These are phyloP conservation scores for Centropristis striata DNA, from an alignment of 2,113 vertebrate genomes.

Conservation along the genomic window DNA sequence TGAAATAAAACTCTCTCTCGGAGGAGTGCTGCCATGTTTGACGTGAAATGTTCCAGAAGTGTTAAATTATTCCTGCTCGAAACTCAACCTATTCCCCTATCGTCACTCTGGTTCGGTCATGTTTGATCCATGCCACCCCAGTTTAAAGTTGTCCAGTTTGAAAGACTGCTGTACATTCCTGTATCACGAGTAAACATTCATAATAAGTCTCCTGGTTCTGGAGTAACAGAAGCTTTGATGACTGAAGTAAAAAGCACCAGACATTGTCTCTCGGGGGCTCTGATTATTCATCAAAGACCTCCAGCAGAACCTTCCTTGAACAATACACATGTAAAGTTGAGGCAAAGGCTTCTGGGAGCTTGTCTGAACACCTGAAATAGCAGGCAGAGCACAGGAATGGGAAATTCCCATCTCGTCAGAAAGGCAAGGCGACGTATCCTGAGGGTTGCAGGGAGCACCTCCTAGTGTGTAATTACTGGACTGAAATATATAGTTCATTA, in stretches of 20 bases:
- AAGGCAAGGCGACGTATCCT: slow-evolving; percentile 47
- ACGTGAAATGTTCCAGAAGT: slow-evolving; percentile 81
- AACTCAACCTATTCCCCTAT: slow-evolving; percentile 64
- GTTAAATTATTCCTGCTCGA: slow-evolving; percentile 77
- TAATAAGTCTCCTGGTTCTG: slow-evolving; percentile 29
- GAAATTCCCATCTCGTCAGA: slow-evolving; percentile 74
- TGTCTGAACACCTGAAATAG: slow-evolving; percentile 73
- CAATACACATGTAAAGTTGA: slow-evolving; percentile 37
- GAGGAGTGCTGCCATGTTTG: slow-evolving; percentile 64
- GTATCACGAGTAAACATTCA: slow-evolving; percentile 55
- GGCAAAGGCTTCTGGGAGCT: slow-evolving; percentile 46
- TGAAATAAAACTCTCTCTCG: slow-evolving; percentile 73
- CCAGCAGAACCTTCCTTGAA: slow-evolving; percentile 43
- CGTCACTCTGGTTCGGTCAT: slow-evolving; percentile 1
- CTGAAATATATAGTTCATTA: slow-evolving; percentile 56
- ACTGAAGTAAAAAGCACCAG: slow-evolving; percentile 37
- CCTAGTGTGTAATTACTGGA: slow-evolving; percentile 68
- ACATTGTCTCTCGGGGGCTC: slow-evolving; percentile 49
- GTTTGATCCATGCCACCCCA: slow-evolving; percentile 58
- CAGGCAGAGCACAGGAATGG: slow-evolving; percentile 44
- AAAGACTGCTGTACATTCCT: slow-evolving; percentile 31
- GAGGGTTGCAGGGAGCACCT: slow-evolving; percentile 54
- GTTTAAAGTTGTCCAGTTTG: slow-evolving; percentile 45
- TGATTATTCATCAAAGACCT: slow-evolving; percentile 74
- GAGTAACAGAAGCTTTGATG: slow-evolving; percentile 62